A percentile compares a stretch with the other conserved stretches of the same genome.
Evolutionary conservation across 2,888 invertebrate species (phyloP).

Genomic region (Temnothorax unifasciatus): DNA sequence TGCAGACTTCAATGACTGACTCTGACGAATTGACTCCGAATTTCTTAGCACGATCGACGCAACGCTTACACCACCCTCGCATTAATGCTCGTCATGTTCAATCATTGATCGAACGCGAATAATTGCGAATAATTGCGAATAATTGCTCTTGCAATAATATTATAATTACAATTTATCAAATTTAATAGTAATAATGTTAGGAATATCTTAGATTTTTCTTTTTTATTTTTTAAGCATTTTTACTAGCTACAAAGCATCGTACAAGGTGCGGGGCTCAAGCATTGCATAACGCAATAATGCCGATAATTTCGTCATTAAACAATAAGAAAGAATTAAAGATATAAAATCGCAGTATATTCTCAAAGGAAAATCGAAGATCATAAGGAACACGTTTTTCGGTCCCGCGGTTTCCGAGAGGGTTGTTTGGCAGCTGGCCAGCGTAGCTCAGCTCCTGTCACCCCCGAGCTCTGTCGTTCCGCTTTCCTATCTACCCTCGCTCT

Average conservation of each 20-base stretch:
- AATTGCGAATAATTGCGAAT: too few relatives aligned
- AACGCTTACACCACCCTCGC: not conserved
- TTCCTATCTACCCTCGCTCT: slow-evolving; percentile 48
- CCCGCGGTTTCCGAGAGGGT: slow-evolving; percentile 62
- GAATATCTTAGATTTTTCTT: not conserved
- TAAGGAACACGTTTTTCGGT: slow-evolving; percentile 68
- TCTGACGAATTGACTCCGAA: not conserved
- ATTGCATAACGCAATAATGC: not conserved
- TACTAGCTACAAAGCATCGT: not conserved
- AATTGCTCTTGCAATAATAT: not conserved
- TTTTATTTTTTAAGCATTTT: not conserved
- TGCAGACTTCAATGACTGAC: not conserved
- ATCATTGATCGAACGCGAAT: not conserved
- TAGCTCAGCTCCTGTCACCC: slow-evolving; percentile 68
- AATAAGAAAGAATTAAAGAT: not conserved
- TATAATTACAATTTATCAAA: slow-evolving; percentile 19
- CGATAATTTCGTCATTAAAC: slow-evolving; percentile 15
- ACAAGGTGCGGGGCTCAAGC: not conserved
- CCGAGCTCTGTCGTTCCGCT: slow-evolving; percentile 27
- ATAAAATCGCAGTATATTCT: slow-evolving; percentile 56
- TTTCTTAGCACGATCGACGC: not conserved
- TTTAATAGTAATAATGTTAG: not conserved
- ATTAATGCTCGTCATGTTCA: not conserved
- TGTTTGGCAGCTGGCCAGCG: slow-evolving; percentile 73
- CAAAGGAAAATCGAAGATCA: slow-evolving; percentile 65